These are phyloP conservation scores for Latheticus oryzae DNA, from an alignment of 2,888 invertebrate genomes.

Conservation along the genomic window DNA sequence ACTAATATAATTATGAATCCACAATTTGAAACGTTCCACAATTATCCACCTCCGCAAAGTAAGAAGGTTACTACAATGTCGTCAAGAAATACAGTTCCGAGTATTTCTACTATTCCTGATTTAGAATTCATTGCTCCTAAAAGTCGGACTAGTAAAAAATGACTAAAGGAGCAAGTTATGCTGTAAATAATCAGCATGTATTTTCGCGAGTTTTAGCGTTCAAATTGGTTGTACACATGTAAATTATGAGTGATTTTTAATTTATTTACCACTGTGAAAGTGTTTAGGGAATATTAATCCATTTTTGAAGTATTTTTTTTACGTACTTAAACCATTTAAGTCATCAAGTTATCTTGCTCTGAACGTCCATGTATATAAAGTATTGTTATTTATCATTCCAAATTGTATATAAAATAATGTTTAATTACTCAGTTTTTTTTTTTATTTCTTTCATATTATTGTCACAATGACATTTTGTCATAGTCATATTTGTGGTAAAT, in stretches of 20 bases:
- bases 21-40: conserved; percentile 53
- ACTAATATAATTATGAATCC: conserved; percentile 62
- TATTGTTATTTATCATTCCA: conserved; percentile 45
- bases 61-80: conserved; percentile 4
- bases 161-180: conserved; percentile 65
- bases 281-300: conserved; percentile 15
- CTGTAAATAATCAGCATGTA: conserved; percentile 51
- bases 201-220: conserved; percentile 14
- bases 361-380: conserved; percentile 43
- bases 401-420: conserved; percentile 41
- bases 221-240: conserved; percentile 15
- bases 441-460: conserved; percentile 3
- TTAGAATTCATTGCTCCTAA: conserved; percentile 69
- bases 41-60: conserved; percentile 26
- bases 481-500: conserved; percentile 4
- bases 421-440: conserved; percentile 18
- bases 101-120: conserved; percentile 69
- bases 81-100: conserved; percentile 56
- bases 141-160: conserved; percentile 61
- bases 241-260: conserved; percentile 37
- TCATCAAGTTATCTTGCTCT: conserved; percentile 26
- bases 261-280: conserved; percentile 17
- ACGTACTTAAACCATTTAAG: conserved; percentile 32
- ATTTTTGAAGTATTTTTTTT: conserved; percentile 27
- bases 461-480: conserved; percentile 8